Base-by-base conservation (phyloP, 2,113 vertebrate genomes). In the Clarias gariepinus region DNA sequence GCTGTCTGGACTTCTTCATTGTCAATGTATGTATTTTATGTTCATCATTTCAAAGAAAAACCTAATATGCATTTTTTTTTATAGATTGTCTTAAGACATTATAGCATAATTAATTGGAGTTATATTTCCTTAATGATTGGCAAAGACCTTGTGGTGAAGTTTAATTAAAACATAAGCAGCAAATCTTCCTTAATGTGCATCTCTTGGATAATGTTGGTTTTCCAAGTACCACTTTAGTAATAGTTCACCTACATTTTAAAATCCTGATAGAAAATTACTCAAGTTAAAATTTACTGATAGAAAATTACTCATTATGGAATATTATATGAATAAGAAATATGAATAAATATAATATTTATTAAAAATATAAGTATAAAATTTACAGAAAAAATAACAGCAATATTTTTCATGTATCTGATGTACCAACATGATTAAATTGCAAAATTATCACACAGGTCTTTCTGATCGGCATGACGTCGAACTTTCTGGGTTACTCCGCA, bases 1-100 rank as follows among this genome's bases (percentile, higher is more conserved):
- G 97, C 94, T 98, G 97, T 97, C 95, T 99, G 0, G 98, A 99
- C 91, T 99, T 99, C 92, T 95, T 99, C 86, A 98, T 99, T 0
- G 97, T 99, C 1, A 97, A 98, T 0, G 97, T 98, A 92, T 94
- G 98, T 93, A 80, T 47, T 18, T 33, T 79, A 9, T 91, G 41
- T 89, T 33, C n/a, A 11, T 69, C 28, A 25, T n/a, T 4, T 7
- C n/a, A 5, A 58, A 30, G 80, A 6, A 55, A 69, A 82, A 53
- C 2, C 33, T 64, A 16, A 66, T 64, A 28, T 52, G 36, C 2
- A 66, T 53, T 52, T 10, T 53, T 52, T 10, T 82, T 68, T 30
- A 68, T 28, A 82, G 16, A 66, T 7, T 41, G 36, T 16, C 10
- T 4, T 47, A 47, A 16, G 18, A 82, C 52, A n/a, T 47, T 63